Base-by-base conservation (phyloP, 2,888 invertebrate genomes). In the Dichetophora obliterata region DNA sequence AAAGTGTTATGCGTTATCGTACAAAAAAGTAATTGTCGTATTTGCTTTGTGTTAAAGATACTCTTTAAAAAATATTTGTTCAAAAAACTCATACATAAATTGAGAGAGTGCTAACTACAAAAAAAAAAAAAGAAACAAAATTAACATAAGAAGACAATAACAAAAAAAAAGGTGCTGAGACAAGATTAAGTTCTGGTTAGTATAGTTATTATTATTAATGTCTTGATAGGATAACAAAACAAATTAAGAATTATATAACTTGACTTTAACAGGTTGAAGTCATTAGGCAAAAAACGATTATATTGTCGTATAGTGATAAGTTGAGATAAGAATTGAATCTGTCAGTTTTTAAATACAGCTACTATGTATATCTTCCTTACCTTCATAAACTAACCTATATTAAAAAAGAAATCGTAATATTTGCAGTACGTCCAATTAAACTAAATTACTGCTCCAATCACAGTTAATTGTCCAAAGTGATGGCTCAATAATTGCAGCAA, bases 71-170 rank as follows among this genome's bases (percentile, higher is more conserved):
- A 54, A 37, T 27, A 19, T 19, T 48, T n/a, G 54, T 34, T 3
- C 31, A 65, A 54, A n/a, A 43, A 75, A 65, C n/a, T 27, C 31
- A 75, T 9, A 71, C 34, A 19, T 34, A 57, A 66, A 71, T 50
- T 52, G 54, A 75, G 75, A 72, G 65, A 79, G 8, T 31, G 24
- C 14, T n/a, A n/a, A n/a, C n/a, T 22, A 61, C 14, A n/a, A 61
- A 8, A 16, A 31, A 31, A 31, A 31, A 31, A 31, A 34, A 8
- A 16, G 5, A 31, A 31, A 31, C 3, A 31, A 34, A 24, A 31
- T 31, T 14, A 27, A 31, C 24, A 14, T 63, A n/a, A 16, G 34
- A 14, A 63, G n/a, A 59, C 5, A 59, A 59, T 11, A 22, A 5
- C 19, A 59, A 2, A 11, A 22, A 11, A 11, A 43, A 43, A 43